Base-by-base conservation (phyloP, 2,113 vertebrate genomes). In the Ovis canadensis region DNA sequence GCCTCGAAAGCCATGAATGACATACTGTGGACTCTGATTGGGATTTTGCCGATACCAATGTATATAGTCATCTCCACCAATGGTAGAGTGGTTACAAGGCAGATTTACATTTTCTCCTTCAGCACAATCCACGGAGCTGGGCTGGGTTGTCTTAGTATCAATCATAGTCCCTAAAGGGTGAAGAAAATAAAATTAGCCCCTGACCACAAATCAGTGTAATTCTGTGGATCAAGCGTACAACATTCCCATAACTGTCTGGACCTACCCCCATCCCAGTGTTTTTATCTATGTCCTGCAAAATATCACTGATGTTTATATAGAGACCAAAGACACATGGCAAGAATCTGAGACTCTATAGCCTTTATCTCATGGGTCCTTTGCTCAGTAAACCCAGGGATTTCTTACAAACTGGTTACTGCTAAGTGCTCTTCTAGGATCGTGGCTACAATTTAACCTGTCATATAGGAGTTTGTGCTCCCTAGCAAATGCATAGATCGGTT, bases 141-240 rank as follows among this genome's bases (percentile, higher is more conserved):
- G 80, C 27, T 85, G 62, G 0, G 33, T 84, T 0, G 52, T 14
- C 43, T 84, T 40, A n/a, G 52, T 12, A 40, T 74, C 40, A 90
- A 3, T 25, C 54, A 60, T 2, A 90, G 27, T 77, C 1, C 80
- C 62, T 90, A 85, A 33, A 12, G 8, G 5, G 14, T 74, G 6
- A 88, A 95, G 54, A 84, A 95, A 55, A 77, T 74, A 33, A 90
- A 48, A 52, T 95, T 60, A 90, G 0, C 12, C 16, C 27, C 43
- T 33, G 33, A 60, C 29, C 43, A 48, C 43, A 85, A 43, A 27
- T 62, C 43, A 90, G 16, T 3, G 8, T 52, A 48, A 45, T 77
- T 43, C 13, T 60, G 0, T 50, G 9, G 43, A 33, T 83, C 13
- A 85, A 43, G 45, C 0, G 1, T 12, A 60, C 0, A 31, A 36